Base-by-base conservation (phyloP, 2,888 invertebrate species). In the Branchinecta sandiegonensis region DNA sequence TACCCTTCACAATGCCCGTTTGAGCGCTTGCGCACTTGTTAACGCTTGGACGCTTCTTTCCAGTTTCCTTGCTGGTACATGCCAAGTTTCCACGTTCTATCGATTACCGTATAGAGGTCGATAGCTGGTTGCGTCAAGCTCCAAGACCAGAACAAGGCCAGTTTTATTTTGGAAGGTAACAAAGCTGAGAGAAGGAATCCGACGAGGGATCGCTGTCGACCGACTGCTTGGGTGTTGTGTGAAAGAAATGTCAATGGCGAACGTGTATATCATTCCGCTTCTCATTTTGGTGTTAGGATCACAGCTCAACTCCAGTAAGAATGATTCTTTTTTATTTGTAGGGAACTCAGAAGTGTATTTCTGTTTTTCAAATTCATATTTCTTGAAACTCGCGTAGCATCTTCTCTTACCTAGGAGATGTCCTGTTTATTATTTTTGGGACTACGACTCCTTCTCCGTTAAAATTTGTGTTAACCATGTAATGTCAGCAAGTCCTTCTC, bases 81-180 rank as follows among this genome's bases (percentile, higher is more conserved):
- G 23, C n/a, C 9, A 23, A 56, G 63, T 56, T n/a, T 56, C 23
- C 63, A 23, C 12, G 63, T 23, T 23, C n/a, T 56, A 56, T 56
- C 63, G 63, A 56, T 56, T 56, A 17, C 63, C 23, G n/a, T 10
- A 23, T 56, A 17, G 23, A 56, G 11, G 63, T 56, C 63, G 63
- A 56, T 56, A 56, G 63, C 63, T 56, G 63, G 11, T 23, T 56
- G 63, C 63, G 23, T n/a, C 63, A 23, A 23, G 23, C 23, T 56
- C 63, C 14, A 23, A 56, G 63, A 56, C 14, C 63, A 23, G 63
- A 11, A 56, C 63, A 23, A 56, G 8, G 63, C 63, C 63, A 56
- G 63, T 56, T 56, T 56, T 23, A 56, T 56, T 56, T 11, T 56
- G n/a, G 63, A 56, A 56, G 23, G 23, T n/a, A 17, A 56, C 14